Base-by-base conservation (phyloP, 2,888 invertebrate genomes). In the Disparrhopalites patrizii region DNA sequence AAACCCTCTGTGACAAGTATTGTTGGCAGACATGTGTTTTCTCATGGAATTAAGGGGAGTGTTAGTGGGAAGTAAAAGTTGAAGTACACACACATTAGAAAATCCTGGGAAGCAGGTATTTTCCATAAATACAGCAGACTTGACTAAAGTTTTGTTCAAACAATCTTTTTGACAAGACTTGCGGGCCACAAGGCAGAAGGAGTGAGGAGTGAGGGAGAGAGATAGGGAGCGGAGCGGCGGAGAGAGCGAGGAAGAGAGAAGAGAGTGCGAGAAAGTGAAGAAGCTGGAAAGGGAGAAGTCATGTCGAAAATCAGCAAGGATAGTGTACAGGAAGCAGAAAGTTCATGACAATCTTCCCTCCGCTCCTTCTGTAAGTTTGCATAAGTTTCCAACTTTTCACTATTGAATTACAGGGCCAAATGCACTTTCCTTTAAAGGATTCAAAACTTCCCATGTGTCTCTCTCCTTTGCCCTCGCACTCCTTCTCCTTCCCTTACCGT, bases 41-140 rank as follows among this genome's bases (percentile, higher is more conserved):
- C 60, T 61, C 60, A 61, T 61, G 50, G 60, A 61, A 61, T 61
- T 61, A 61, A 61, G 31, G 15, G 15, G 10, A 28, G 33, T 47
- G 38, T 52, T 28, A 43, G 5, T 43, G 27, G 10, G n/a, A 23
- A 50, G 60, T 61, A 47, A 61, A 50, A 61, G 60, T 61, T 61
- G 40, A 57, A 31, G 57, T 57, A 38, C 30, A 61, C 60, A 50
- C 36, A 61, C 50, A 61, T 61, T 33, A 30, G 28, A 43, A n/a
- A n/a, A 10, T 61, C 50, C 18, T 61, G 60, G 60, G 60, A 61
- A 61, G 20, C 33, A 61, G 31, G 28, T 47, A 47, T 47, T 61
- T 61, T 15, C 57, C 23, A 28, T 61, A 50, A 61, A 61, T 50
- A 61, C 50, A 50, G 8, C 15, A 7, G 7, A 10, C 36, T 36